Evolutionary conservation across 1,140 invertebrate genomes (phyloP), one percentile per base, ranked within the genome.

Genomic region (Oscheius sp.): DNA sequence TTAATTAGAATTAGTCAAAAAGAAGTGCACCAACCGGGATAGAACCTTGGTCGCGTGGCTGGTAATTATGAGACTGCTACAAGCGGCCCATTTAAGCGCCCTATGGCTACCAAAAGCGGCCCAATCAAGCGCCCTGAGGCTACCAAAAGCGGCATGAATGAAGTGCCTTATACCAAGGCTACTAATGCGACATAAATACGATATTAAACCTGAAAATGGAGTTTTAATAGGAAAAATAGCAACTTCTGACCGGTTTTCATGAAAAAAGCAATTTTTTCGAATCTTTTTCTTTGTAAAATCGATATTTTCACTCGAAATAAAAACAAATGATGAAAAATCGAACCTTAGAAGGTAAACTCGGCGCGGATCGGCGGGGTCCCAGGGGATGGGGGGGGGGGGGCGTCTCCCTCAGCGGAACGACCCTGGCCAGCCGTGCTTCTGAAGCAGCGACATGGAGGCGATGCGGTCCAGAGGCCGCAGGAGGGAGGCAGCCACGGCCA

Each of bases 191-290:
- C n/a, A n/a, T n/a, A n/a, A n/a, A n/a, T n/a, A n/a, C n/a, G n/a
- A n/a, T n/a, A n/a, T n/a, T n/a, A n/a, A n/a, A n/a, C n/a, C n/a
- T n/a, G n/a, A n/a, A n/a, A n/a, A n/a, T n/a, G n/a, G n/a, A n/a
- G n/a, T n/a, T 87, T 97, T 94, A 46, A 96, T 85, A 52, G 92
- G 94, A 3, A 96, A 86, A 23, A 97, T 86, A 77, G 93, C 91
- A 28, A 89, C 88, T 85, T 97, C 94, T 20, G 95, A 83, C 70
- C 89, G 89, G 97, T 90, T 0, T 74, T 88, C 89, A 0, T 95
- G 88, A 73, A 86, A 80, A 10, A 86, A 88, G 83, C 86, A n/a
- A 89, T n/a, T n/a, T 0, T 90, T 84, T n/a, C 91, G 95, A 86
- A 92, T 90, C 84, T 23, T 55, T 55, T 13, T 20, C 49, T 20